Conservation (phyloP, 2,888 invertebrate species). For the Ashinkailepas kermadecensis region DNA sequence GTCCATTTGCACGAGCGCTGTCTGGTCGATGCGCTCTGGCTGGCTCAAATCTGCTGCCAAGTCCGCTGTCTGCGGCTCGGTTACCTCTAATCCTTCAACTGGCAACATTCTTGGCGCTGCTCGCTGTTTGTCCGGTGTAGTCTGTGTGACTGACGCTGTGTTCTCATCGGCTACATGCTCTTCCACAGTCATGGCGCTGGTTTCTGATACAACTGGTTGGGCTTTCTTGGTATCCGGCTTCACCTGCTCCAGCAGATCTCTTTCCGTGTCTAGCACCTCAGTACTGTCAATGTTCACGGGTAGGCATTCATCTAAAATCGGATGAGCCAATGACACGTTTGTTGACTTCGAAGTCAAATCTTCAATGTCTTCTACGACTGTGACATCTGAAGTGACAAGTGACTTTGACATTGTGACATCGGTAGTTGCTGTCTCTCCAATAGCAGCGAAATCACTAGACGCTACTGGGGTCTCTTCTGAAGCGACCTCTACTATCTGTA, state of each 20-base stretch:
- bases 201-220: background rate
- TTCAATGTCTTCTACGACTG: background rate
- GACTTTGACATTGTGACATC: background rate
- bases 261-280: background rate
- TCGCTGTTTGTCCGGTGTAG: background rate
- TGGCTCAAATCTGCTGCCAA: background rate
- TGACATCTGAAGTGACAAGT: background rate
- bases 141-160: background rate
- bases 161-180: background rate
- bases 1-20: background rate
- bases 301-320: background rate
- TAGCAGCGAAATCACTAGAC: background rate
- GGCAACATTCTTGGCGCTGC: background rate
- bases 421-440: background rate
- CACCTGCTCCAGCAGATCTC: background rate
- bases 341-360: background rate
- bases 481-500: background rate
- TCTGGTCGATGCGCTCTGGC: background rate
- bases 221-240: slow-evolving; percentile 1
- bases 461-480: background rate
- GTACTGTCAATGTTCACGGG: background rate
- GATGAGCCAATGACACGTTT: background rate
- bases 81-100: background rate
- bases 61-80: background rate
- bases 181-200: background rate